A percentile compares a stretch with the other conserved stretches of the same genome.
Evolutionary conservation across 2,888 invertebrate genomes (phyloP).

Genomic region (Torymus tubicola): DNA sequence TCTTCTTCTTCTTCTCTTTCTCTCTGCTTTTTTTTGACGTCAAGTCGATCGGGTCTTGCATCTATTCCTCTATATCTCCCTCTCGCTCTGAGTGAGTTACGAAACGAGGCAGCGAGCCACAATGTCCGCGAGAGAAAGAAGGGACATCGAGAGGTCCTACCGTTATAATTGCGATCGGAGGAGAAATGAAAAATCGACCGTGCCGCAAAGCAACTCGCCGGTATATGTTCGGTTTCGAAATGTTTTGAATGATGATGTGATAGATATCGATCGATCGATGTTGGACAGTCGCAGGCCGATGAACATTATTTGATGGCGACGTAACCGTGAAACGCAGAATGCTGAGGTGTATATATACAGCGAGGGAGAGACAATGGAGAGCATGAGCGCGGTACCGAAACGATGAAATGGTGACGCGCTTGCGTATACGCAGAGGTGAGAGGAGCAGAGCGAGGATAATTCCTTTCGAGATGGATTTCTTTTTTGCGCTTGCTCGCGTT

Average conservation of each 20-base stretch:
- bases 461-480: slow-evolving; percentile 16
- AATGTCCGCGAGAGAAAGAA: not conserved
- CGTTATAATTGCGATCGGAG: slow-evolving; percentile 38
- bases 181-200: slow-evolving; percentile 23
- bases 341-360: too few species aligned
- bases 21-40: not conserved
- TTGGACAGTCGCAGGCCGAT: not conserved
- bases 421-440: slow-evolving; percentile 9
- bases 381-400: not conserved
- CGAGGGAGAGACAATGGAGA: not conserved
- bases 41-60: too few species aligned
- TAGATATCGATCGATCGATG: slow-evolving; percentile 19
- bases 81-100: slow-evolving; percentile 17
- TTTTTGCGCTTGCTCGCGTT: slow-evolving; percentile 4
- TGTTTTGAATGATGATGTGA: slow-evolving; percentile 23
- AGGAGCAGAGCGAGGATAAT: slow-evolving; percentile 10
- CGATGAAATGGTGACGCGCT: not conserved
- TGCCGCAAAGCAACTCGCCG: slow-evolving; percentile 1
- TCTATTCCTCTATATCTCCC: not conserved
- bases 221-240: slow-evolving; percentile 14
- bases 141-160: not conserved
- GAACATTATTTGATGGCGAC: too few species aligned
- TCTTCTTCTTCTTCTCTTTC: slow-evolving; percentile 1
- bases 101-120: slow-evolving; percentile 15
- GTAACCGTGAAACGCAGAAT: slow-evolving; percentile 26